A percentile compares a stretch with the other conserved stretches of the same genome.
These are phyloP conservation scores for Cephus pulcher DNA, from an alignment of 2,888 invertebrate genomes.

Conservation along the genomic window DNA sequence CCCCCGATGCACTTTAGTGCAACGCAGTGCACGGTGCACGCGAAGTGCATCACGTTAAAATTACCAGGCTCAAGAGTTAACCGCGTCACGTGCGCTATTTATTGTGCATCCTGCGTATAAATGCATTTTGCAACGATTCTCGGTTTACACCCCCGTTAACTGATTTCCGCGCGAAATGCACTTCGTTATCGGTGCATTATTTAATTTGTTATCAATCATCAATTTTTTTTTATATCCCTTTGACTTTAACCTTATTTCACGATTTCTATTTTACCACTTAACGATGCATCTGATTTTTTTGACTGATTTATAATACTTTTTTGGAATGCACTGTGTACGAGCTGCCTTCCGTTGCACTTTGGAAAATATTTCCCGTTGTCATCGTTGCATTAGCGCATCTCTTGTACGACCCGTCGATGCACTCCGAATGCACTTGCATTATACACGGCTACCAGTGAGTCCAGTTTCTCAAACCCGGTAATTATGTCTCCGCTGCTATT, in stretches of 20 bases:
- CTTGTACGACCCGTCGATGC: background rate
- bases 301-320: background rate
- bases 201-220: background rate
- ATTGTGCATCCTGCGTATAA: background rate
- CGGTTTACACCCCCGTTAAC: background rate
- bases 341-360: background rate
- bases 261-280: background rate
- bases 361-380: background rate
- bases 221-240: background rate
- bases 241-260: background rate
- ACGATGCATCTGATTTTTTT: background rate
- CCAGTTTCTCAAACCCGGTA: background rate
- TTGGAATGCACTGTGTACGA: background rate
- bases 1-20: background rate
- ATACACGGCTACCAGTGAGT: background rate
- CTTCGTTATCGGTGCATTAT: background rate
- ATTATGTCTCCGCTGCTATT: background rate
- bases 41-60: background rate
- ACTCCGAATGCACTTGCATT: background rate
- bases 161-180: background rate
- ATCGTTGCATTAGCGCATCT: background rate
- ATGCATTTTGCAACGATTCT: background rate
- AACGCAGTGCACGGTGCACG: background rate
- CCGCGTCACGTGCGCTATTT: background rate
- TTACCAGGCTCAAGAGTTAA: background rate